Evolutionary conservation across 2,888 invertebrate genomes (phyloP).

Genomic region (Pyrgus malvae): DNA sequence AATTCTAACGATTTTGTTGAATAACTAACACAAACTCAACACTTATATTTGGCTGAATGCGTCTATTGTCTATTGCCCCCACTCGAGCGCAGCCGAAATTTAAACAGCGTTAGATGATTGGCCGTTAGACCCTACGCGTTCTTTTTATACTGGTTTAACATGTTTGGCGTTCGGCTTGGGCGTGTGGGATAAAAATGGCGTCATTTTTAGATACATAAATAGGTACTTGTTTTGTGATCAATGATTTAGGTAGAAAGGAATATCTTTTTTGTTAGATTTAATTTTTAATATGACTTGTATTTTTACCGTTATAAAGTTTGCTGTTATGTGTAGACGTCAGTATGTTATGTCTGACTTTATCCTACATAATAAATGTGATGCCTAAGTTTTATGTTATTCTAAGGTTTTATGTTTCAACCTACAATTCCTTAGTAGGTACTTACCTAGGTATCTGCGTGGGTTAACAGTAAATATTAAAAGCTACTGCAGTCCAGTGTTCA

Average conservation of each 20-base stretch:
- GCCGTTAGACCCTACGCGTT: slow-evolving; percentile 35
- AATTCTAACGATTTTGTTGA: neutral
- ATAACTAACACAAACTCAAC: neutral
- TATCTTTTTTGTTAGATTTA: neutral
- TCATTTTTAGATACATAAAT: neutral
- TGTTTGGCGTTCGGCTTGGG: slow-evolving; percentile 13
- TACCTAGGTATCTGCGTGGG: neutral
- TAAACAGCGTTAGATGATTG: slow-evolving; percentile 73
- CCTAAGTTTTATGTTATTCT: no score
- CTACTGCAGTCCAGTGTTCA: no score
- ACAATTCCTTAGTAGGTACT: neutral
- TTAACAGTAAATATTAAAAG: no score
- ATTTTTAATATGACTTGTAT: no score
- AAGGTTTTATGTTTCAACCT: no score
- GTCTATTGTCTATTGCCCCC: slow-evolving; percentile 41
- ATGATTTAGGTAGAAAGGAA: no score
- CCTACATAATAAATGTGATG: no score
- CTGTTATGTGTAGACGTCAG: no score
- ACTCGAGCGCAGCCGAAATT: slow-evolving; percentile 70
- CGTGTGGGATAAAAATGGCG: slow-evolving; percentile 18
- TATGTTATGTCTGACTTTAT: no score
- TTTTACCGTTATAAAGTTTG: no score
- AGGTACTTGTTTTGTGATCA: neutral
- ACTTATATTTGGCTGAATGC: neutral
- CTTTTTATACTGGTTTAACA: slow-evolving; percentile 25